Evolutionary conservation across 2,888 invertebrate genomes (phyloP), one percentile per base, ranked within the genome.

Genomic region (Pilophorus perplexus): DNA sequence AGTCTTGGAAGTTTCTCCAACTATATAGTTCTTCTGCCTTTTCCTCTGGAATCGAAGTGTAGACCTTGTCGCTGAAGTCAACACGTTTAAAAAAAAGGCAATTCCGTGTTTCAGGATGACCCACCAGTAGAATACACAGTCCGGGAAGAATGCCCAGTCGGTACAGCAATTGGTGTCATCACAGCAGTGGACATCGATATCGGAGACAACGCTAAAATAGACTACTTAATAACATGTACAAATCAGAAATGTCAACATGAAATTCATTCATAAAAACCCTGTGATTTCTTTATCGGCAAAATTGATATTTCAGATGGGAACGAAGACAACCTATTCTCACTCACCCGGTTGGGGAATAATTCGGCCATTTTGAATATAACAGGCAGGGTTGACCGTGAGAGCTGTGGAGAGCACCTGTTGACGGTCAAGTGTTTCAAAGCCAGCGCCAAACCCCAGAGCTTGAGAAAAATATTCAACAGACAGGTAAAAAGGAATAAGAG

Each of bases 171-270:
- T 8, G 90, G 88, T 0, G 79, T 81, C 52, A 75, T 90, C 10
- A 80, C 83, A 71, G 90, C 89, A 0, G 77, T 86, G 18, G 90
- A 91, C 73, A 85, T 86, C 73, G 90, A 91, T 72, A 82, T 86
- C 8, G 85, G 80, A 2, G 86, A 86, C 8, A 90, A 90, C 75
- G 88, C 88, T 0, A 83, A 83, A 66, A 85, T 90, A 67, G 87
- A 88, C 73, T 90, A 90, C 72, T 78, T 81, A 0, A 87, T 90
- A 14, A 85, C 83, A 60, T 85, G 83, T 84, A 75, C 73, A n/a
- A n/a, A n/a, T n/a, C n/a, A n/a, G n/a, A n/a, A n/a, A n/a, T n/a
- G n/a, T 74, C 71, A 14, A 18, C 50, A 8, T 14, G 46, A 14
- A 44, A 8, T 12, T 12, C 37, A 10, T 37, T 37, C 12, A 10